phyloP scores from a whole-genome alignment of 2,113 vertebrate species.

The Menidia beryllina region DNA sequence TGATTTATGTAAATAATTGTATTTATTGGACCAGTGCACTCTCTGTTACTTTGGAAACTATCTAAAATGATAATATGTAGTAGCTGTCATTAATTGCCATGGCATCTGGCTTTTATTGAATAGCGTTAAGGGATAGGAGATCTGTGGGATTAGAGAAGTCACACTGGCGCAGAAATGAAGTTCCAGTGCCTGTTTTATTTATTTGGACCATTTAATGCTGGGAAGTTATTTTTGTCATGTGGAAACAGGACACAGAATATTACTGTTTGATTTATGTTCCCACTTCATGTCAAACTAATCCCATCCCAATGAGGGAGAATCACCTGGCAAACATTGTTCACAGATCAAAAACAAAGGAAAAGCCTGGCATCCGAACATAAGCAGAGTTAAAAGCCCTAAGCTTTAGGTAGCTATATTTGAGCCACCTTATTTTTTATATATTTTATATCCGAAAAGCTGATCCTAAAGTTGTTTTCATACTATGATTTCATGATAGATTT shows the following conservation, averaged over 20 bases:
- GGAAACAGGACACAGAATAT: conserved; percentile 20
- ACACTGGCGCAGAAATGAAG: conserved; percentile 18
- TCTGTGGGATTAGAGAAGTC: conserved; percentile 16
- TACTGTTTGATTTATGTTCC: conserved; percentile 53
- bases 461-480: background rate
- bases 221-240: conserved; percentile 42
- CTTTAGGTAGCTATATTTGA: conserved; percentile 11
- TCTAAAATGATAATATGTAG: background rate
- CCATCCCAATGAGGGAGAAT: conserved; percentile 35
- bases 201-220: conserved; percentile 25
- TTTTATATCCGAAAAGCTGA: conserved; percentile 1
- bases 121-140: background rate
- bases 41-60: background rate
- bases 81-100: conserved; percentile 24
- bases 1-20: conserved; percentile 2
- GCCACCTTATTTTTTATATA: background rate
- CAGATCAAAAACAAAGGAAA: conserved; percentile 28
- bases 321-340: conserved; percentile 41
- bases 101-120: conserved; percentile 35
- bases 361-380: conserved; percentile 12
- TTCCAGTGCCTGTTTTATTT: conserved; percentile 28
- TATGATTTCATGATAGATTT: background rate
- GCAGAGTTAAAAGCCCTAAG: conserved; percentile 18
- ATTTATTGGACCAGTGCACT: background rate
- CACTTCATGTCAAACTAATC: conserved; percentile 40